phyloP scores from a whole-genome alignment of 2,113 vertebrate genomes.

The Cynocephalus volans region DNA sequence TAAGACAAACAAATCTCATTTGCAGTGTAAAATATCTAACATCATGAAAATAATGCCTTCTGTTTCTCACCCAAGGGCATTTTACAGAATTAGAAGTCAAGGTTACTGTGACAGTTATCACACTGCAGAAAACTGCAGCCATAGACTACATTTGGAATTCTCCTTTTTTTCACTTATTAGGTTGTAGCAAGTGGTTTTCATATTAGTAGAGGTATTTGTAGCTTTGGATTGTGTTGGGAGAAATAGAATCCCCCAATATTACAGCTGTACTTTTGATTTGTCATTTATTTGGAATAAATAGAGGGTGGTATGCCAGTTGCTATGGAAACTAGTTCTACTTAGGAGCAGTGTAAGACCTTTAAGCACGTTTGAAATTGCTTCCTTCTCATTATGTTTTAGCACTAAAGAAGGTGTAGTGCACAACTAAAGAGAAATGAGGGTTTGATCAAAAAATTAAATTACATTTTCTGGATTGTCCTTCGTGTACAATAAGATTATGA shows the following conservation, averaged over 20 bases:
- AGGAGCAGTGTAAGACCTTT: slow-evolving; percentile 59
- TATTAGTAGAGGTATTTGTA: slow-evolving; percentile 30
- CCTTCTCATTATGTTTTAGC: slow-evolving; percentile 74
- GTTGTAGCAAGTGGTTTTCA: background rate
- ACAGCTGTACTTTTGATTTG: slow-evolving; percentile 81
- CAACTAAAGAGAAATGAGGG: slow-evolving; percentile 80
- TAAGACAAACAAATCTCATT: slow-evolving; percentile 80
- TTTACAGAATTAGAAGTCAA: slow-evolving; percentile 80
- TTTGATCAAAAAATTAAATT: slow-evolving; percentile 83
- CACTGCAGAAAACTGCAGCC: background rate
- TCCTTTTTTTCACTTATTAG: background rate
- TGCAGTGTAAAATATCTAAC: slow-evolving; percentile 70
- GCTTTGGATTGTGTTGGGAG: slow-evolving; percentile 67
- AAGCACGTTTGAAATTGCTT: slow-evolving; percentile 55
- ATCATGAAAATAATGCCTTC: slow-evolving; percentile 72
- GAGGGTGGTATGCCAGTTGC: slow-evolving; percentile 84
- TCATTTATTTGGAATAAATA: slow-evolving; percentile 81
- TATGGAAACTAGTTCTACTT: slow-evolving; percentile 76
- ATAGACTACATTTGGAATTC: background rate
- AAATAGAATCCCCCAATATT: slow-evolving; percentile 57
- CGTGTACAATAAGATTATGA: background rate
- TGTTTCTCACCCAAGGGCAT: slow-evolving; percentile 79
- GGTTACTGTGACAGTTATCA: slow-evolving; percentile 60
- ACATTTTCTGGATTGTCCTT: slow-evolving; percentile 71
- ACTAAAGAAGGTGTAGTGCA: slow-evolving; percentile 69